Evolutionary conservation across 2,113 vertebrate genomes (phyloP).

Genomic region (Caloenas nicobarica): DNA sequence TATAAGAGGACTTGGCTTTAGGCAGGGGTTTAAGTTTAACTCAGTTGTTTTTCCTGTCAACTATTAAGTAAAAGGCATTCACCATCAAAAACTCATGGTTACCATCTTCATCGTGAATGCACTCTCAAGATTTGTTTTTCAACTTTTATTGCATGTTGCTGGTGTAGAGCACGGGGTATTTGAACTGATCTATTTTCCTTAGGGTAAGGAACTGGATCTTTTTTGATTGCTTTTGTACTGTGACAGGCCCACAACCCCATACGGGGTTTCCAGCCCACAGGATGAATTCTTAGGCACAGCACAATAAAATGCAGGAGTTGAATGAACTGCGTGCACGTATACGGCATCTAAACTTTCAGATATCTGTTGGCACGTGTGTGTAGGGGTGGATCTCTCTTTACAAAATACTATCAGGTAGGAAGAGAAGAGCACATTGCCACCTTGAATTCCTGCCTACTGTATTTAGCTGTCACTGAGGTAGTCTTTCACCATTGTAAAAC

Average conservation of each 20-base stretch:
- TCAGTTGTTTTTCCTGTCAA: background rate
- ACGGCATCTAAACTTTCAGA: background rate
- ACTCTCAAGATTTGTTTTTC: background rate
- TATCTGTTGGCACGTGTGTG: background rate
- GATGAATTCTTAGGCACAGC: background rate
- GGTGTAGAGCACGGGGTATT: background rate
- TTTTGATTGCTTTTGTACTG: background rate
- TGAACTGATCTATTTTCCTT: background rate
- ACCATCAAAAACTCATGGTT: background rate
- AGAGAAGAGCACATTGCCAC: background rate
- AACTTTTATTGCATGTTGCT: background rate
- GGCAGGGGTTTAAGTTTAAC: background rate
- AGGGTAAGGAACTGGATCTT: background rate
- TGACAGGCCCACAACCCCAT: background rate
- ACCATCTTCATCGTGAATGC: background rate
- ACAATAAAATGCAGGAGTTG: too few species aligned
- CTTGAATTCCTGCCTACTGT: background rate
- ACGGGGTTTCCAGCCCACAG: background rate
- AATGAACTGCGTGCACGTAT: too few species aligned
- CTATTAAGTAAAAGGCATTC: background rate
- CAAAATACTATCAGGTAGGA: background rate
- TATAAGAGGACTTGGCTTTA: background rate
- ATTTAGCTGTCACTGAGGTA: background rate
- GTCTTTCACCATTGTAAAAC: background rate
- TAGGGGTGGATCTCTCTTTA: too few species aligned